Conservation (phyloP, 2,888 invertebrate genomes). For the Cryptocephalus moraei region DNA sequence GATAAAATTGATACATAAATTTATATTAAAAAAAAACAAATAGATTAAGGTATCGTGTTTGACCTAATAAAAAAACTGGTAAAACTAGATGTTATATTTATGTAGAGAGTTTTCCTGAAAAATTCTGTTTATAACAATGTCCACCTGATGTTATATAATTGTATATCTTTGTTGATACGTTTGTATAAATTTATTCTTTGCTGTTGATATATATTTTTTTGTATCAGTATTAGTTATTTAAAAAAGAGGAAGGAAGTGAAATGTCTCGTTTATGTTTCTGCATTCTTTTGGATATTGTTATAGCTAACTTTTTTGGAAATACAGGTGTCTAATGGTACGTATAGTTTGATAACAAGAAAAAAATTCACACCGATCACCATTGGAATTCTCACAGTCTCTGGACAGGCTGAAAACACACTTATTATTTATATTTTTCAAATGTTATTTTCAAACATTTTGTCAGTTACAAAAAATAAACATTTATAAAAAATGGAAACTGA, state of each 20-base stretch:
- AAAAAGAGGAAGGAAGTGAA: background rate
- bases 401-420: slow-evolving; percentile 26
- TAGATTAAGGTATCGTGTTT: slow-evolving; percentile 34
- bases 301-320: slow-evolving; percentile 17
- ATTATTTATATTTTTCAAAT: slow-evolving; percentile 35
- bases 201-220: slow-evolving; percentile 2
- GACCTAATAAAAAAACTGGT: slow-evolving; percentile 32
- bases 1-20: slow-evolving; percentile 17
- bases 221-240: slow-evolving; percentile 1
- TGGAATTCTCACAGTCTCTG: slow-evolving; percentile 19
- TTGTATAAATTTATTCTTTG: slow-evolving; percentile 7
- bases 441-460: slow-evolving; percentile 34
- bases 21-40: slow-evolving; percentile 9
- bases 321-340: slow-evolving; percentile 22
- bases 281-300: slow-evolving; percentile 15
- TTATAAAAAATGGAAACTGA: slow-evolving; percentile 25
- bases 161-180: slow-evolving; percentile 1
- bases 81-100: slow-evolving; percentile 34
- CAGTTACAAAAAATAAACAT: slow-evolving; percentile 37
- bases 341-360: slow-evolving; percentile 26
- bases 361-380: slow-evolving; percentile 19
- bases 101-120: slow-evolving; percentile 29
- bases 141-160: slow-evolving; percentile 7
- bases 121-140: slow-evolving; percentile 26
- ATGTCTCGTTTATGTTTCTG: slow-evolving; percentile 1